Evolutionary conservation across 2,888 invertebrate species (phyloP).

Genomic region (Noctua fimbriata): DNA sequence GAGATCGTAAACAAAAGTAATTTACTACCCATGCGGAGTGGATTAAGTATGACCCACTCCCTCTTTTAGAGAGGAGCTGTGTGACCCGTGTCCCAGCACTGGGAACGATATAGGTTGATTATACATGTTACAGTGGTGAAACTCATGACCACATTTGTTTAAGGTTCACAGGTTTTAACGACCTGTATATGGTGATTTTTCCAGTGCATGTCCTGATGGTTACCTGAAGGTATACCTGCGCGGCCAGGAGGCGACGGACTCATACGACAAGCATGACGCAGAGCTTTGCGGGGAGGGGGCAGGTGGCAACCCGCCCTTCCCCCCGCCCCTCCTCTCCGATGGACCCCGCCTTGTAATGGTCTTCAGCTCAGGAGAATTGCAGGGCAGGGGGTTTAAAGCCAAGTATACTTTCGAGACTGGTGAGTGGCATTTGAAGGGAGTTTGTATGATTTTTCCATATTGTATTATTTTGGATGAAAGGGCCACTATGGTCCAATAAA

Average conservation of each 20-base stretch:
- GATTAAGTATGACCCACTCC: background rate
- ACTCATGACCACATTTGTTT: background rate
- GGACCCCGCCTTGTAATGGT: constrained; percentile 98
- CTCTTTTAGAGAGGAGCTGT: background rate
- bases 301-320: constrained; percentile 88
- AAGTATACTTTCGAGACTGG: constrained; percentile 96
- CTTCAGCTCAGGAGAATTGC: constrained; percentile 97
- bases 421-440: constrained; percentile 73
- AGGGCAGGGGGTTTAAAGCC: constrained; percentile 97
- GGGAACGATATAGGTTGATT: background rate
- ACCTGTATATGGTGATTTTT: background rate
- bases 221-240: constrained; percentile 97
- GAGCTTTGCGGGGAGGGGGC: constrained; percentile 96
- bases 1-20: background rate
- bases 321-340: constrained; percentile 96
- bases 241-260: constrained; percentile 97
- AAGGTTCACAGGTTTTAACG: background rate
- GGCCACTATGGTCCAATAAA: background rate
- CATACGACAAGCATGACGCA: constrained; percentile 98
- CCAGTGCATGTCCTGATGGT: constrained; percentile 94
- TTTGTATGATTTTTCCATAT: background rate
- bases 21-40: background rate
- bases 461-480: background rate
- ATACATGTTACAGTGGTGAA: background rate
- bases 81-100: background rate